Percentiles rank a stretch among this genome's conserved stretches.
Evolutionary conservation across 2,113 vertebrate genomes (phyloP).

Genomic region (Neolamprologus kungweensis): DNA sequence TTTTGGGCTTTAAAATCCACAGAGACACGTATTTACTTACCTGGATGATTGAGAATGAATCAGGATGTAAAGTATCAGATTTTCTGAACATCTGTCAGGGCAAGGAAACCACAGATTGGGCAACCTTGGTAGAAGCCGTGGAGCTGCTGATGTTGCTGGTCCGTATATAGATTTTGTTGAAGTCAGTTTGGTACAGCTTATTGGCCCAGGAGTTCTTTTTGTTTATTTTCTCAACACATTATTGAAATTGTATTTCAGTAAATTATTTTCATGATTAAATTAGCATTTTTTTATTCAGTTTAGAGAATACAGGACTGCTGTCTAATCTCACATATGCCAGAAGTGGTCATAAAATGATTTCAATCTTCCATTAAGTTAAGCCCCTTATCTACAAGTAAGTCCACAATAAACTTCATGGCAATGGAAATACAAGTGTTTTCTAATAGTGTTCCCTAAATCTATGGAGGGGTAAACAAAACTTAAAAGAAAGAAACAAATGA

Average conservation of each 20-base stretch:
- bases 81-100: not conserved
- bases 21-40: rapidly evolving
- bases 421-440: not conserved
- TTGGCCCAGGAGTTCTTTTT: not conserved
- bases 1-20: not conserved
- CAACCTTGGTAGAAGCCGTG: rapidly evolving
- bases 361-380: not conserved
- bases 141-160: not conserved
- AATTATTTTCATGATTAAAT: not conserved
- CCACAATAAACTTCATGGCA: too few species aligned
- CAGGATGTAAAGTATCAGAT: rapidly evolving
- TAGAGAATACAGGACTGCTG: not conserved
- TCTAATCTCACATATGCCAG: not conserved
- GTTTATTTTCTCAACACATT: not conserved
- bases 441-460: not conserved
- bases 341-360: not conserved
- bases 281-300: not conserved
- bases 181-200: not conserved
- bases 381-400: not conserved
- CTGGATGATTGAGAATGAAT: not conserved
- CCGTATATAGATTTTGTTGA: rapidly evolving
- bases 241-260: not conserved
- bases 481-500: not conserved
- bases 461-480: rapidly evolving
- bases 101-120: not conserved